Conservation (phyloP, 2,113 vertebrate species). For the Lampris megalopsis region DNA sequence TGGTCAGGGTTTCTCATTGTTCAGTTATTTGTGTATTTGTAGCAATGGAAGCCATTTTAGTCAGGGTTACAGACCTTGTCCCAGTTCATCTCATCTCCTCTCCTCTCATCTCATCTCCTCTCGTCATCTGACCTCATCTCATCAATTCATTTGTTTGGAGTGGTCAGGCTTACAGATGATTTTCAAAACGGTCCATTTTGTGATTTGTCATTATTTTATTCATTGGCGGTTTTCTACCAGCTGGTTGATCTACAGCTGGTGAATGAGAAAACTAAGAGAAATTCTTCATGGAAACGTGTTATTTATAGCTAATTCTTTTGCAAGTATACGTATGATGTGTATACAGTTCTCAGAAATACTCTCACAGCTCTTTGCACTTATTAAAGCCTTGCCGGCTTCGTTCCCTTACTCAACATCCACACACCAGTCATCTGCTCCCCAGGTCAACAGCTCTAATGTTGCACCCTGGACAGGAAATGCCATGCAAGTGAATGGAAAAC, state of each 20-base stretch:
- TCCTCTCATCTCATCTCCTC: no score
- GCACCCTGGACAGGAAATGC: constrained; percentile 10
- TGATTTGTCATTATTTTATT: no score
- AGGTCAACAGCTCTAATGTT: constrained; percentile 31
- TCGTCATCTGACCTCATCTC: no score
- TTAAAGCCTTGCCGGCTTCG: constrained; percentile 39
- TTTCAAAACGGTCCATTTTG: no score
- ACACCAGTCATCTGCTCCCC: neutral
- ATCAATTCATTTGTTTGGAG: no score
- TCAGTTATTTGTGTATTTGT: neutral
- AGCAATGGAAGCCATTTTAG: neutral
- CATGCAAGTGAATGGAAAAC: constrained; percentile 9
- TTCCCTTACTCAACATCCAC: neutral
- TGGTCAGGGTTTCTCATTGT: neutral
- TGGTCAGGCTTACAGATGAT: no score
- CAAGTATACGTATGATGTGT: constrained; percentile 18
- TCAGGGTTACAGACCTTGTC: no score
- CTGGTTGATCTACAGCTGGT: no score
- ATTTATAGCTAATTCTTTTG: neutral
- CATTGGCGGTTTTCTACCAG: no score
- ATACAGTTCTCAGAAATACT: constrained; percentile 49
- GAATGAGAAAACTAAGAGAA: no score
- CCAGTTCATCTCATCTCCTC: neutral
- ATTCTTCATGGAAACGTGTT: neutral
- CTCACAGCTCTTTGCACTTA: constrained; percentile 43